Base-by-base conservation (phyloP, 2,113 vertebrate genomes). In the Galeopterus variegatus region DNA sequence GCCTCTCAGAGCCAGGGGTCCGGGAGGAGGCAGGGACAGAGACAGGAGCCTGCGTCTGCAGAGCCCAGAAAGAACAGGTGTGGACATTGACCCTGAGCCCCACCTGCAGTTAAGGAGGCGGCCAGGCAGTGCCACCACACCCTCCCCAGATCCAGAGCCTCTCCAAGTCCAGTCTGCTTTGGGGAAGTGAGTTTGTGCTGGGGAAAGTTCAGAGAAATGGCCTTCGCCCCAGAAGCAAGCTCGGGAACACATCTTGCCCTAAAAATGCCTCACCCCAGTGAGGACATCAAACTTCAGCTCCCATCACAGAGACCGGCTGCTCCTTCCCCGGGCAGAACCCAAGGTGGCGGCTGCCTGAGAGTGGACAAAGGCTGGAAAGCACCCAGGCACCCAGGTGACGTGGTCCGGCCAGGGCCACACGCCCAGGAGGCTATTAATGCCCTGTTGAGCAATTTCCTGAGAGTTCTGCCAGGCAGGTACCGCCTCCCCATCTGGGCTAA, bases 371-470 rank as follows among this genome's bases (percentile, higher is more conserved):
- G 5, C 76, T 69, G 90, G 31, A 77, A 76, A 72, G 82, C 76
- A 62, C 80, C 92, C 65, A 73, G 60, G 48, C 36, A 31, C 62
- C 88, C 9, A 8, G 79, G 64, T 65, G 64, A 48, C 1, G 8
- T 33, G 86, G 33, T 62, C 52, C 21, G 41, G 84, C 75, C 31
- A 0, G 11, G 75, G 76, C 85, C 87, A 28, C 4, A 2, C 1
- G 33, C 88, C 70, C 21, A 0, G n/a, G 88, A 1, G 6, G 67
- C 75, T 82, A 21, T 81, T 33, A 72, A 80, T 26, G 62, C 73
- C 79, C 72, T 58, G 26, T 0, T n/a, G 90, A 90, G 93, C 95
- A 87, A 93, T 33, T 92, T 91, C 90, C 94, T 62, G 84, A 79
- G 73, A 7, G 80, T 11, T 76, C 8, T 86, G 64, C 69, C 45